phyloP scores from a whole-genome alignment of 2,113 vertebrate species.

The Nycticryphes semicollaris region DNA sequence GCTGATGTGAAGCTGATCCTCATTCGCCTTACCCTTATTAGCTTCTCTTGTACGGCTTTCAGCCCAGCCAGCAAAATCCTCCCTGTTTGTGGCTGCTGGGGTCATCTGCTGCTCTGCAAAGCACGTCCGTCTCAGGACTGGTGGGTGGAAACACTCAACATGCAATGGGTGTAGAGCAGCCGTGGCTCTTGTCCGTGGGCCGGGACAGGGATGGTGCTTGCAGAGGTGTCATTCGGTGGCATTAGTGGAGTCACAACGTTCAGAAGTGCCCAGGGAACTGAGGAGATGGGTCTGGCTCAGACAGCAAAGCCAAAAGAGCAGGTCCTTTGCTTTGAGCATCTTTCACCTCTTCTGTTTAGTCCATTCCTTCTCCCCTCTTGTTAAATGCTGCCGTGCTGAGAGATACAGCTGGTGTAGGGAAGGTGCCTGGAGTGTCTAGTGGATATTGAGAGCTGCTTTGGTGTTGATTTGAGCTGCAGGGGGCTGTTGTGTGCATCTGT shows the following conservation, averaged over 20 bases:
- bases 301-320: not conserved
- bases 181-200: not conserved
- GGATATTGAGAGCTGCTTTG: not conserved
- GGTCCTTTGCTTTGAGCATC: not conserved
- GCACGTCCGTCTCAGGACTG: rapidly evolving
- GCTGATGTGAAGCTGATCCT: not conserved
- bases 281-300: not conserved
- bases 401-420: not conserved
- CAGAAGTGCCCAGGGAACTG: rapidly evolving
- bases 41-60: not conserved
- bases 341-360: not conserved
- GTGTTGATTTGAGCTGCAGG: not conserved
- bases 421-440: not conserved
- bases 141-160: not conserved
- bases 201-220: not conserved
- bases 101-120: not conserved
- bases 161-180: not conserved
- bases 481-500: not conserved
- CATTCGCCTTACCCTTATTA: rapidly evolving
- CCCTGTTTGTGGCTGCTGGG: not conserved
- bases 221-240: not conserved
- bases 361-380: not conserved
- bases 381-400: not conserved
- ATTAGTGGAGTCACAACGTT: not conserved
- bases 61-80: not conserved